Base-by-base conservation (phyloP, 2,113 vertebrate species). In the Lanius ludovicianus region DNA sequence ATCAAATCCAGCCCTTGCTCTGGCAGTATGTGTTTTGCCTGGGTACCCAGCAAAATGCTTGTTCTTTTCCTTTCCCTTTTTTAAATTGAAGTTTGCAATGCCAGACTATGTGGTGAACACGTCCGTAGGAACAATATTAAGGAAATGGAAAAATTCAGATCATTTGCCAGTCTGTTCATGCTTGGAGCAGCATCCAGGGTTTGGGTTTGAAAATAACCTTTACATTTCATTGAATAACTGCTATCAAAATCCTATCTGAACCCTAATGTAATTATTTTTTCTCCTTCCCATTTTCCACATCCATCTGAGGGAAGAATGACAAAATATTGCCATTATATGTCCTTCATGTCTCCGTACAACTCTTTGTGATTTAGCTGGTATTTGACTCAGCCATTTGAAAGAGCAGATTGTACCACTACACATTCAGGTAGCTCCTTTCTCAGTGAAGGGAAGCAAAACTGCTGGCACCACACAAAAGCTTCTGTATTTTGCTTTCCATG, bases 201-300 rank as follows among this genome's bases (percentile, higher is more conserved):
- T 81, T 71, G 69, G 41, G 50, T 90, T 93, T 95, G 90, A 96
- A 96, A 97, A 96, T 80, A 94, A 91, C 76, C 77, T 88, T 92
- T 96, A 84, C 50, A 94, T 96, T 94, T 91, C 83, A 75, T 92
- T 90, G 93, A 83, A 95, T 92, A 92, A 89, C 92, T 86, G 71
- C 91, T 95, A 95, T 96, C 94, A 95, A 96, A 96, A 88, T 70
- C 79, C 87, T 77, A 69, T 93, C 88, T 94, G 76, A 96, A 95
- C 89, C 69, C 53, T 93, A 87, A 93, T 78, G 81, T 77, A 87
- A 56, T 95, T 85, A 71, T 89, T 90, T 84, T 83, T 60, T 60
- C 27, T 89, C 52, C 49, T 92, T 92, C 73, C 73, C 1, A 1
- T 80, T 90, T 90, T 87, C 70, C 53, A 49, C 69, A 86, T 80